phyloP scores from a whole-genome alignment of 2,888 invertebrate species.

The Drosophila setosimentum region DNA sequence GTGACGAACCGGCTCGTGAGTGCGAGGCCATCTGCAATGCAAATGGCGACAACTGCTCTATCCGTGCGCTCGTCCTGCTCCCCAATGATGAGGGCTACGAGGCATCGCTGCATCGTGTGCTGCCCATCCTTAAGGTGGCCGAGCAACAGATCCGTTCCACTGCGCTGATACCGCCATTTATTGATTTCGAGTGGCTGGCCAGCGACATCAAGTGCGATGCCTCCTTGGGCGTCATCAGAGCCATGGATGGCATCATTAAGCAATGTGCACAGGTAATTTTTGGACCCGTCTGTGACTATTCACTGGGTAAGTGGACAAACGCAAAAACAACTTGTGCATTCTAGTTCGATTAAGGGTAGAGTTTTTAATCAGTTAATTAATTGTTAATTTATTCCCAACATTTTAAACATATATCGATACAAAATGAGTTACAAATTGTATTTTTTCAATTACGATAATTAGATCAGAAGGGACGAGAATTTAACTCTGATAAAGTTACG shows the following conservation, averaged over 20 bases:
- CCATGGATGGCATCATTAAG: slow-evolving; percentile 89
- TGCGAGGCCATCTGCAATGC: slow-evolving; percentile 81
- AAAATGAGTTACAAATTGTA: neutral
- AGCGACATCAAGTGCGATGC: slow-evolving; percentile 91
- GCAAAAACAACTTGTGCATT: neutral
- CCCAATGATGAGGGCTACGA: slow-evolving; percentile 87
- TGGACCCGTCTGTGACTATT: slow-evolving; percentile 93
- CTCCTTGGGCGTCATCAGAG: slow-evolving; percentile 89
- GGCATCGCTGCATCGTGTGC: slow-evolving; percentile 87
- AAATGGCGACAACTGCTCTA: slow-evolving; percentile 86
- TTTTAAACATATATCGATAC: neutral
- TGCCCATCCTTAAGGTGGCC: slow-evolving; percentile 88
- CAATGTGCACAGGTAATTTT: slow-evolving; percentile 92
- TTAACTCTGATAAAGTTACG: neutral
- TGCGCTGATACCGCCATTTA: slow-evolving; percentile 87
- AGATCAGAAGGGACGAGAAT: neutral
- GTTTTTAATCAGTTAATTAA: neutral
- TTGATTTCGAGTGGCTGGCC: slow-evolving; percentile 87
- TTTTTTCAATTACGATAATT: neutral
- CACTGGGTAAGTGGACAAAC: slow-evolving; percentile 88
- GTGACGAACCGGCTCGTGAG: slow-evolving; percentile 75
- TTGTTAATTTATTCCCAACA: neutral
- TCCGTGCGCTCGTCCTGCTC: slow-evolving; percentile 89
- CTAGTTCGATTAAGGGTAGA: neutral
- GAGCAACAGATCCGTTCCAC: slow-evolving; percentile 86